Evolutionary conservation across 2,797 vertebrate species (phyloP).

Genomic region (Galagoides demidoff): DNA sequence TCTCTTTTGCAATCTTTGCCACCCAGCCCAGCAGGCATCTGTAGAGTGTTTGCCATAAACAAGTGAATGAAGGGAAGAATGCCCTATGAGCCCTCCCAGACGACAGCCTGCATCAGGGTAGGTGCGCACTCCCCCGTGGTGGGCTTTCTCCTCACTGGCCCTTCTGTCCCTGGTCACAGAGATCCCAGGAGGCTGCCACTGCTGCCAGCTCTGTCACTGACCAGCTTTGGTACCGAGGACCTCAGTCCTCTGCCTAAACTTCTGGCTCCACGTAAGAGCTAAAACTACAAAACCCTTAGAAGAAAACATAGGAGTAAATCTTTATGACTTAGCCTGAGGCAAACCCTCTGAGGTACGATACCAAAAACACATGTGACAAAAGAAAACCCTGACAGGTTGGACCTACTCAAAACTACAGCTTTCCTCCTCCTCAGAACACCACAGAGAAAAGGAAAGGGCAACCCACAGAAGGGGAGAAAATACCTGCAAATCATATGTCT

Average conservation of each 20-base stretch:
- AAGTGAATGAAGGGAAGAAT: background rate
- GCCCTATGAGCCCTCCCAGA: too few species aligned
- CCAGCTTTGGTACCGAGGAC: background rate
- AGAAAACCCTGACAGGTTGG: background rate
- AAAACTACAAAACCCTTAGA: background rate
- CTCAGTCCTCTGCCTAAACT: background rate
- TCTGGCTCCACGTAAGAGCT: background rate
- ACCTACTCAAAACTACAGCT: background rate
- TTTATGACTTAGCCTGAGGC: background rate
- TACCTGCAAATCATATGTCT: background rate
- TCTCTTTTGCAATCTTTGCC: background rate
- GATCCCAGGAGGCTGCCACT: background rate
- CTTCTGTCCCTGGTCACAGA: background rate
- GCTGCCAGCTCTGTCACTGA: background rate
- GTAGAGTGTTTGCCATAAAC: rapidly evolving
- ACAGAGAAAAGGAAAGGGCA: background rate
- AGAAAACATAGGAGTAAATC: background rate
- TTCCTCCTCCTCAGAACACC: background rate
- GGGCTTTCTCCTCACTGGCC: background rate
- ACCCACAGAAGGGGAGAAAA: background rate
- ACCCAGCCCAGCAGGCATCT: background rate
- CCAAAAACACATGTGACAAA: background rate
- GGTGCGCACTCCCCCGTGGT: rapidly evolving
- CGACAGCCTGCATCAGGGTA: background rate
- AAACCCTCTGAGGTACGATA: background rate